Conservation (phyloP, 2,888 invertebrate genomes). For the Sipha maydis region DNA sequence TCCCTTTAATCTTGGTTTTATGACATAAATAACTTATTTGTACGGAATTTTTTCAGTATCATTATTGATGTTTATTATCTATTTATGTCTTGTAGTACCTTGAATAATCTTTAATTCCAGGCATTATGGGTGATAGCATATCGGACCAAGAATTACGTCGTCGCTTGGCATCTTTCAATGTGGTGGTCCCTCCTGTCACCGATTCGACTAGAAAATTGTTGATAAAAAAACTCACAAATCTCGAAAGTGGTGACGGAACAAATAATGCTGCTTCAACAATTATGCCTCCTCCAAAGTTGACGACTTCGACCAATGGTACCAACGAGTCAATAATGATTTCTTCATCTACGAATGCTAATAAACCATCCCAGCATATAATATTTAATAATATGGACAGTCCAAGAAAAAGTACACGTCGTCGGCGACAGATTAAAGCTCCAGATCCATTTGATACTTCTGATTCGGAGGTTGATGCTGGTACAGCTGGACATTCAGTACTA, state of each 20-base stretch:
- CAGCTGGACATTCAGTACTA: background rate
- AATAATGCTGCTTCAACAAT: constrained; percentile 8
- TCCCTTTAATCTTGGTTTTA: background rate
- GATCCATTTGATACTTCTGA: constrained; percentile 56
- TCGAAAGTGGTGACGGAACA: constrained; percentile 71
- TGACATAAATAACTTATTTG: background rate
- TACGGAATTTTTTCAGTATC: background rate
- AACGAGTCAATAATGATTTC: constrained; percentile 54
- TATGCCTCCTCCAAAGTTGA: constrained; percentile 50
- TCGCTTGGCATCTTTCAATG: constrained; percentile 40
- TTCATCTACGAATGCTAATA: background rate
- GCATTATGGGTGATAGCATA: constrained; percentile 48
- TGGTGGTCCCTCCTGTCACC: constrained; percentile 53
- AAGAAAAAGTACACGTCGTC: constrained; percentile 22
- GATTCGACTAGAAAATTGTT: constrained; percentile 64
- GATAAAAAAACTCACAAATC: constrained; percentile 70
- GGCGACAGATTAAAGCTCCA: background rate
- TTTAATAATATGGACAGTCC: constrained; percentile 38
- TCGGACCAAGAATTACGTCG: constrained; percentile 47
- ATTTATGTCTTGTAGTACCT: background rate
- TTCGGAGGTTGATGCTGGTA: constrained; percentile 34
- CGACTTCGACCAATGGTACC: background rate
- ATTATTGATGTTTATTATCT: too few relatives aligned
- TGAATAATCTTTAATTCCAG: background rate
- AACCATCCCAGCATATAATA: constrained; percentile 1